Conservation (phyloP, 2,113 vertebrate genomes). For the Emydura subglobosa region DNA sequence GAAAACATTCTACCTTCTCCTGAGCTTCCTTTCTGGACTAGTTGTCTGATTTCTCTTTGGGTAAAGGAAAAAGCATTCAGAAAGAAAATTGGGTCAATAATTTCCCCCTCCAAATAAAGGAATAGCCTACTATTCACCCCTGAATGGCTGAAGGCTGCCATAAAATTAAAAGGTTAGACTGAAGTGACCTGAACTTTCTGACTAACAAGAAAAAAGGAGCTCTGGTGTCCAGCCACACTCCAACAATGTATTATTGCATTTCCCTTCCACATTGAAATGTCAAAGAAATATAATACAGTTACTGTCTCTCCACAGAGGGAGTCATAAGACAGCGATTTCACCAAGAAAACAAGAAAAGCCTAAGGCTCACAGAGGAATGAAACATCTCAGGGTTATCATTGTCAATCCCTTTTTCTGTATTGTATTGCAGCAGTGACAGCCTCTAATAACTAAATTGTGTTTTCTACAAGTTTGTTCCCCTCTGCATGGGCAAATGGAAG, state of each 20-base stretch:
- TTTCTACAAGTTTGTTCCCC: not conserved
- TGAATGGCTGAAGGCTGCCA: not conserved
- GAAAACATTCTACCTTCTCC: accelerated
- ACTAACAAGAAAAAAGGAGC: not conserved
- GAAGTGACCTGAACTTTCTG: not conserved
- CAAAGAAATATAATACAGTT: not conserved
- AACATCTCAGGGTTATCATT: not conserved
- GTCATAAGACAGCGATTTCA: not conserved
- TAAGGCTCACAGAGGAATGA: not conserved
- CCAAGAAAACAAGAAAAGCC: not conserved
- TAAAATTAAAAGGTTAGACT: not conserved
- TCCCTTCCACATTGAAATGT: not conserved
- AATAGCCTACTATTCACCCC: not conserved
- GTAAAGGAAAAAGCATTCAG: not conserved
- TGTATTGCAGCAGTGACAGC: not conserved
- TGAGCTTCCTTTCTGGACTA: not conserved
- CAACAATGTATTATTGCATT: not conserved
- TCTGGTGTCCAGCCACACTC: not conserved
- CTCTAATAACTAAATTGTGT: not conserved
- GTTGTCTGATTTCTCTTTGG: not conserved
- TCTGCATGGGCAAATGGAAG: not conserved
- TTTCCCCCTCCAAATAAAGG: not conserved
- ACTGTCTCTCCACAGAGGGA: not conserved
- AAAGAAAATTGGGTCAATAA: not conserved
- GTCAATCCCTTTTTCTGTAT: not conserved